phyloP scores from a whole-genome alignment of 2,888 invertebrate species.

The Tryphoninae sp. region DNA sequence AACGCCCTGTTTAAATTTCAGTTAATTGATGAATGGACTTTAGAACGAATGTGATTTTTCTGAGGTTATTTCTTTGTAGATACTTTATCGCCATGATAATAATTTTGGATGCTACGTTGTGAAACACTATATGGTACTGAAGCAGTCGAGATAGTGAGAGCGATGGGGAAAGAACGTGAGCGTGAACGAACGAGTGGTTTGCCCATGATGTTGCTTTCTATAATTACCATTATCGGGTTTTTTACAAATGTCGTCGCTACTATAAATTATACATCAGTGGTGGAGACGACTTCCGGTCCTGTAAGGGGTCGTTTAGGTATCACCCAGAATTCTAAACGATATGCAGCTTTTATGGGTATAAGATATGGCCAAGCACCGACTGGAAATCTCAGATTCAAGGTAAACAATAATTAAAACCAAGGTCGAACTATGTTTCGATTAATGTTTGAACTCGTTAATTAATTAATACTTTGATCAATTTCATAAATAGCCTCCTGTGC shows the following conservation, averaged over 20 bases:
- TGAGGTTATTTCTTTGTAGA: too few relatives aligned
- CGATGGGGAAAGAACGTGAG: too few relatives aligned
- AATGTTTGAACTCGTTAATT: not conserved
- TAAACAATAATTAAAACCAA: conserved; percentile 41
- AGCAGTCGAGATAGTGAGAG: too few relatives aligned
- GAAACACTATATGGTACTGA: too few relatives aligned
- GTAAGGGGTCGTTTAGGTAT: conserved; percentile 66
- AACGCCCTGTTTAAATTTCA: too few relatives aligned
- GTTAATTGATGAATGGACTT: too few relatives aligned
- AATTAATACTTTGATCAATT: not conserved
- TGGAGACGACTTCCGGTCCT: conserved; percentile 68
- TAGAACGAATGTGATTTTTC: too few relatives aligned
- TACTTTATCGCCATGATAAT: too few relatives aligned
- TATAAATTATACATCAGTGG: conserved; percentile 51
- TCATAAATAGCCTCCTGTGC: conserved; percentile 17
- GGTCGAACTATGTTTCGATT: not conserved
- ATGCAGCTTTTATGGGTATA: conserved; percentile 70
- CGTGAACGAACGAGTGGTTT: not conserved
- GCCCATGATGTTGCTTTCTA: not conserved
- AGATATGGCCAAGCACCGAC: conserved; percentile 70
- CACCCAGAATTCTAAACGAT: conserved; percentile 61
- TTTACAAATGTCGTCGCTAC: not conserved
- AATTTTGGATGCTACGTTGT: too few relatives aligned
- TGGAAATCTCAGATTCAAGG: conserved; percentile 69
- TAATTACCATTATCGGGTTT: not conserved